Evolutionary conservation across 2,797 vertebrate genomes (phyloP).

Genomic region (Sebastes baramenuke): DNA sequence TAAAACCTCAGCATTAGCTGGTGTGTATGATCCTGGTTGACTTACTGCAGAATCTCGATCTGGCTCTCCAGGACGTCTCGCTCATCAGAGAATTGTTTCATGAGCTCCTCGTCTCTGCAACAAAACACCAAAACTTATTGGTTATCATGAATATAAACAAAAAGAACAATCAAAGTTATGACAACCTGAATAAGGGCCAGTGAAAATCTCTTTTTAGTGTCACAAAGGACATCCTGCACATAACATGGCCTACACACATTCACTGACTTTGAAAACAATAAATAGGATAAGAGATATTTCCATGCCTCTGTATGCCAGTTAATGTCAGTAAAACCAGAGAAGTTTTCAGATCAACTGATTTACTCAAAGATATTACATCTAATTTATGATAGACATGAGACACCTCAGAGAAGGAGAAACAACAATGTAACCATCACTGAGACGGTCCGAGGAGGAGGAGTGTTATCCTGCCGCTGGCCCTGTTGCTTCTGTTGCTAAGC

Average conservation of each 20-base stretch:
- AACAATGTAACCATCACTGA: slow-evolving; percentile 5
- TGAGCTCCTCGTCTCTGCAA: slow-evolving; percentile 91
- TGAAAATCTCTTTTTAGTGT: not conserved
- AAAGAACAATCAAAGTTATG: not conserved
- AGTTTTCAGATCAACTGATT: not conserved
- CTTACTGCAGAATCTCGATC: slow-evolving; percentile 96
- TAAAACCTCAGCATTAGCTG: not conserved
- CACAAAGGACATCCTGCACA: not conserved
- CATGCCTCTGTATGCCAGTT: not conserved
- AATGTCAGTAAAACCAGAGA: not conserved
- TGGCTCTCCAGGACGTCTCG: slow-evolving; percentile 91
- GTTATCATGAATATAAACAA: not conserved
- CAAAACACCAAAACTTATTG: slow-evolving; percentile 26
- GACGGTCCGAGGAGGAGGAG: not conserved
- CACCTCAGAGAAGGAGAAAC: not conserved
- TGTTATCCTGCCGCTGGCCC: slow-evolving; percentile 32
- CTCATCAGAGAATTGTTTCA: slow-evolving; percentile 91
- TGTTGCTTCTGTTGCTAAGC: slow-evolving; percentile 76
- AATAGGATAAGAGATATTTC: not conserved
- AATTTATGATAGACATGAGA: not conserved
- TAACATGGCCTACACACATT: not conserved
- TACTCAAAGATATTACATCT: not conserved
- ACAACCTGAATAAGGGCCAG: not conserved
- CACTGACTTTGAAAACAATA: not conserved
- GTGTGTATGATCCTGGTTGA: slow-evolving; percentile 24